These are phyloP conservation scores for Amphipoea lucens DNA, from an alignment of 2,888 invertebrate genomes.

Conservation along the genomic window DNA sequence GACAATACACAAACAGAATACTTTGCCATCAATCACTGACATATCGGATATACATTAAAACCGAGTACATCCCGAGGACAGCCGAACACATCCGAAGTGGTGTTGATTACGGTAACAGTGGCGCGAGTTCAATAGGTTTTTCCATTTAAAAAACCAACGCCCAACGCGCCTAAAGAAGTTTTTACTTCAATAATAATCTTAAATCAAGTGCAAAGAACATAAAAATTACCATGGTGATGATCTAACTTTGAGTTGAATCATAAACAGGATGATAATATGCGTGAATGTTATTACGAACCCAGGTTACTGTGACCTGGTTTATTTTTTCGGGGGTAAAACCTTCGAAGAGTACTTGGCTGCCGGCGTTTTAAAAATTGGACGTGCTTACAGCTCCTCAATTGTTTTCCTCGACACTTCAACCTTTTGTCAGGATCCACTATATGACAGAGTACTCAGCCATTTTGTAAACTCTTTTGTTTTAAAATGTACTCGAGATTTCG, in stretches of 20 bases:
- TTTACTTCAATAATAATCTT: too few species aligned
- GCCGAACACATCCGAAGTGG: too few species aligned
- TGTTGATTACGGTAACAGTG: too few species aligned
- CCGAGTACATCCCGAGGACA: too few species aligned
- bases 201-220: neutral
- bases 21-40: too few species aligned
- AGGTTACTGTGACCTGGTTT: constrained; percentile 17
- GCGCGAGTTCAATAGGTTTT: too few species aligned
- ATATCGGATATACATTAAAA: too few species aligned
- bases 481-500: constrained; percentile 9
- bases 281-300: neutral
- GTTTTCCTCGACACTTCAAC: constrained; percentile 18
- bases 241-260: neutral
- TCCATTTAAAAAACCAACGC: too few species aligned
- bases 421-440: constrained; percentile 39
- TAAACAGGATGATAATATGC: neutral
- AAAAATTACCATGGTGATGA: neutral
- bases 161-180: too few species aligned
- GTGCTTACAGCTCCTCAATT: constrained; percentile 19
- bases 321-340: neutral
- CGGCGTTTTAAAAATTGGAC: constrained; percentile 31
- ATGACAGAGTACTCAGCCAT: constrained; percentile 12
- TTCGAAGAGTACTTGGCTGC: constrained; percentile 11
- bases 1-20: too few species aligned
- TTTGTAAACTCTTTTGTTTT: constrained; percentile 43